Evolutionary conservation across 2,797 vertebrate species (phyloP), one percentile per base, ranked within the genome.

Genomic region (Melanotaenia nigrans): DNA sequence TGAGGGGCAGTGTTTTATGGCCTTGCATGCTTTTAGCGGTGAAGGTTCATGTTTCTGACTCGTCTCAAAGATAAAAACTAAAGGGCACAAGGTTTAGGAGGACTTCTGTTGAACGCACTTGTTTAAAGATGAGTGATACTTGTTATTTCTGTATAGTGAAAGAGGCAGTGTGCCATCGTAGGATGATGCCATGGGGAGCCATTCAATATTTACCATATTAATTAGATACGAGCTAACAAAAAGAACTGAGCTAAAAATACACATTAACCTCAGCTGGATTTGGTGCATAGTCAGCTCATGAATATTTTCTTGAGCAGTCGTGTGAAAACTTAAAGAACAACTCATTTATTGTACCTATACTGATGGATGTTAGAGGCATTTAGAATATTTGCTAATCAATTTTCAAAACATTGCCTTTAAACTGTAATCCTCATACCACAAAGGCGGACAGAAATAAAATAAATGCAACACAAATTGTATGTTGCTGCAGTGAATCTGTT

Each of bases 141-240:
- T 42, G 65, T 24, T 22, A 71, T 55, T 35, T 51, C 33, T 55
- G 20, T 57, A 59, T 28, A 67, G 18, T 57, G 12, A 66, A 33
- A 38, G 54, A 32, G 64, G 47, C 13, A 42, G 30, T 36, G 56
- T 35, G 8, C 16, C 20, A 36, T 66, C 24, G 79, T 71, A 76
- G 45, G 75, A 42, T 14, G 32, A n/a, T 60, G 55, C 51, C 61
- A 3, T 76, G 73, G 67, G 61, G 12, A 33, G 20, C n/a, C 35
- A 86, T 91, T 79, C 56, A 92, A 71, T 77, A 89, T 87, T 92
- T 83, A 90, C 72, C 67, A 67, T 57, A 65, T 63, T 72, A 5
- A 81, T 67, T 45, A 65, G 61, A 61, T 28, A 53, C 36, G 6
- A 40, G 70, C 38, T 71, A 56, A 65, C 28, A 58, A 61, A 57